Conservation (phyloP, 2,888 invertebrate genomes). For the Drosophila fungiperda region DNA sequence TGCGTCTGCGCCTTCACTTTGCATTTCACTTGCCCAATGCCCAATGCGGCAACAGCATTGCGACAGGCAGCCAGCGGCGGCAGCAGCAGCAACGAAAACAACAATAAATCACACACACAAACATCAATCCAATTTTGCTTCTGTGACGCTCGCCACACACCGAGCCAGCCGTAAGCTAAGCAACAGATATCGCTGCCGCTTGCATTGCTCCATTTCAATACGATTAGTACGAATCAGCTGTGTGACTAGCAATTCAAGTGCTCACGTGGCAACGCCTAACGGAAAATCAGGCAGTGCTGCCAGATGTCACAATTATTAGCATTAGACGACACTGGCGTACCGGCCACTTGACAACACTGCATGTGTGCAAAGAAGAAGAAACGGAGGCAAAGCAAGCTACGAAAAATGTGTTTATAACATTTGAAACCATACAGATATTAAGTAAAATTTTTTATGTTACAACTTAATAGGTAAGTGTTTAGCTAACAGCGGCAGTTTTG, state of each 20-base stretch:
- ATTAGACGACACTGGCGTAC: not conserved
- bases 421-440: not conserved
- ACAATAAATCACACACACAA: conserved; percentile 25
- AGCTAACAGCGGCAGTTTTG: not conserved
- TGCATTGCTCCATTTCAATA: conserved; percentile 55
- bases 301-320: not conserved
- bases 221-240: conserved; percentile 55
- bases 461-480: conserved; percentile 26
- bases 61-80: conserved; percentile 17
- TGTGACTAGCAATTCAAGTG: conserved; percentile 10
- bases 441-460: not conserved
- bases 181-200: conserved; percentile 32
- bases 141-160: conserved; percentile 30
- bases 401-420: conserved; percentile 20
- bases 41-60: conserved; percentile 36
- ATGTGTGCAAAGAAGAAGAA: conserved; percentile 10
- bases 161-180: conserved; percentile 26
- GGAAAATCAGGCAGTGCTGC: conserved; percentile 2
- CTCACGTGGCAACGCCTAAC: conserved; percentile 18
- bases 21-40: conserved; percentile 49
- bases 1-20: conserved; percentile 63
- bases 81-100: not conserved
- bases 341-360: conserved; percentile 5
- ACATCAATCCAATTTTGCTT: conserved; percentile 37
- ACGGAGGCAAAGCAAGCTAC: conserved; percentile 6